These are phyloP conservation scores for Dermatemys mawii DNA, from an alignment of 2,113 vertebrate genomes.

Conservation along the genomic window DNA sequence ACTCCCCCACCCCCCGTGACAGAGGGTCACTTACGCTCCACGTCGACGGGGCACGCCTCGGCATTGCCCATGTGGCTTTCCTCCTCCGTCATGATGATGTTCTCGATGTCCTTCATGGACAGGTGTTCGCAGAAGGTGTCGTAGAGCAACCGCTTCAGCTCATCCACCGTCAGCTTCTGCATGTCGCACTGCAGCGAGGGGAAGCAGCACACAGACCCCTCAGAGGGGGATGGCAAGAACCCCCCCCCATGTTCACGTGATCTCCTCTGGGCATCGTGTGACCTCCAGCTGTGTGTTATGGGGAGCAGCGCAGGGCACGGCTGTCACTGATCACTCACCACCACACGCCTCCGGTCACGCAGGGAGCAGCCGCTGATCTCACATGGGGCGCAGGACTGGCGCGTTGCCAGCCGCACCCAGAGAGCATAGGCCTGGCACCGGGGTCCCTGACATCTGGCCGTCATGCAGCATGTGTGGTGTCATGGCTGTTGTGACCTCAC, in stretches of 20 bases:
- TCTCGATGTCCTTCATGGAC: slow-evolving; percentile 99
- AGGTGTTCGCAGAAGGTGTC: slow-evolving; percentile 99
- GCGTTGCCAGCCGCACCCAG: not conserved
- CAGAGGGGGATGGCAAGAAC: fast-evolving
- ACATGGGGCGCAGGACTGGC: not conserved
- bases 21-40: slow-evolving; percentile 91
- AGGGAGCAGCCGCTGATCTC: not conserved
- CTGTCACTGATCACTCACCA: not conserved
- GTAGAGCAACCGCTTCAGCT: slow-evolving; percentile 95
- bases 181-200: slow-evolving; percentile 88
- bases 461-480: not conserved
- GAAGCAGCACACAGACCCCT: fast-evolving
- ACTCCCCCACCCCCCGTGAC: no score
- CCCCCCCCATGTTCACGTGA: not conserved
- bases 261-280: not conserved
- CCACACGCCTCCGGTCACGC: not conserved
- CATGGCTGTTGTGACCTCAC: not conserved
- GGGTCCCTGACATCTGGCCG: not conserved
- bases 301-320: not conserved
- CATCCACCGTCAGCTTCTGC: slow-evolving; percentile 98
- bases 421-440: not conserved
- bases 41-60: slow-evolving; percentile 92
- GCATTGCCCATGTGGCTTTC: slow-evolving; percentile 96
- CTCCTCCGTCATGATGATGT: slow-evolving; percentile 98
- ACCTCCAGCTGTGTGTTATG: not conserved